Base-by-base conservation (phyloP, 1,140 invertebrate genomes). In the Pemphigus obesinymphae region DNA sequence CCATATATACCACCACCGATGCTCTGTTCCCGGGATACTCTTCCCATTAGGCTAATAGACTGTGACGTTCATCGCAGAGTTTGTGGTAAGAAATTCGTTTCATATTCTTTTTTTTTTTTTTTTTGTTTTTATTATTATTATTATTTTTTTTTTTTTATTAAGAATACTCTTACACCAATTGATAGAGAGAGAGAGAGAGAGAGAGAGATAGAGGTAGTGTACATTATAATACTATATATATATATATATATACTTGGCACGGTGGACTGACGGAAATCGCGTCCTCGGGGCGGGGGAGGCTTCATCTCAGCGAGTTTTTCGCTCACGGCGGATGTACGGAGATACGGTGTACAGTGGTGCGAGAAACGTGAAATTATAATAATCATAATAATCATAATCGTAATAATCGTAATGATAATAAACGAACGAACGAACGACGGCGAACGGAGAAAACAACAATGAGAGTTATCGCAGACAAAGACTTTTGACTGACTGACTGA, bases 401-500 rank as follows among this genome's bases (percentile, higher is more conserved):
- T 43, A 61, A 78, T 78, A 48, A 61, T 78, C 34, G 55, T 80
- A 80, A 80, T 73, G 70, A 73, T 73, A 50, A 73, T 73, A 73
- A 63, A 80, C 76, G 55, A 55, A 45, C 55, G 55, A 55, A 45
- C 76, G 43, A 43, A 80, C 55, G 31, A 58, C 53, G 8, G 45
- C 76, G 34, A 29, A 45, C 37, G 43, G 37, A 70, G 76, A 80
- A 45, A 61, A 61, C 73, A 80, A 80, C 76, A 80, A 80, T 80
- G 37, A 55, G 53, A 61, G 31, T 80, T 80, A 11, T 61, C 20
- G 76, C 76, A 80, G 53, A 80, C 76, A 80, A 80, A 80, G 76
- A 80, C 55, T 80, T 80, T 80, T 80, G 76, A 80, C 76, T 80
- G 75, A 78, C 75, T 80, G 76, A 80, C 76, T 80, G 75, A 78